Evolutionary conservation across 1,140 invertebrate genomes (phyloP).

Genomic region (Schmidtea mediterranea): DNA sequence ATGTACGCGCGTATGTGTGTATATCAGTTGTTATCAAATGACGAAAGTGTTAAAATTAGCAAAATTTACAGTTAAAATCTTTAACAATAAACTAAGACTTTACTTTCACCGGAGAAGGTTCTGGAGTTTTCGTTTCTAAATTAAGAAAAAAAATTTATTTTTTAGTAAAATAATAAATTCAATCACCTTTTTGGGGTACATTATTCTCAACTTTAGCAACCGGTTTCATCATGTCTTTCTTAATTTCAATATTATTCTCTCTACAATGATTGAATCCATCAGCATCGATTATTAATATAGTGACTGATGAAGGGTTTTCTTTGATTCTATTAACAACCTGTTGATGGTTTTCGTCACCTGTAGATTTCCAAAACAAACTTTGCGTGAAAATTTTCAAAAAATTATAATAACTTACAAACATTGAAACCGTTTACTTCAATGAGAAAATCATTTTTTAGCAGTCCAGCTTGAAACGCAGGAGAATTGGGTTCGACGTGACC

Average conservation of each 20-base stretch:
- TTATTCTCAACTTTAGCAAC: too few relatives aligned
- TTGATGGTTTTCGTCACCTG: background rate
- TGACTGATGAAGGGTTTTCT: background rate
- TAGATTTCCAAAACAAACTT: background rate
- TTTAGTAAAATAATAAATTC: too few relatives aligned
- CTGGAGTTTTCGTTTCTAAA: too few relatives aligned
- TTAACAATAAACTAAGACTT: too few relatives aligned
- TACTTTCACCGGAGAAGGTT: too few relatives aligned
- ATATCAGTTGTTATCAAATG: too few relatives aligned
- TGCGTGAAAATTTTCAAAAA: background rate
- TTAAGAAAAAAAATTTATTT: too few relatives aligned
- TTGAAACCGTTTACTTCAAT: constrained; percentile 36
- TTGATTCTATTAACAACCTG: background rate
- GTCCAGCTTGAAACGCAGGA: constrained; percentile 59
- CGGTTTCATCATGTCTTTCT: background rate
- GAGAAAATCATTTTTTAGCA: constrained; percentile 65
- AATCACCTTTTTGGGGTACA: too few relatives aligned
- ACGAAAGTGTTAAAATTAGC: too few relatives aligned
- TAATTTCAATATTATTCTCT: background rate
- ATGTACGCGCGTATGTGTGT: too few relatives aligned
- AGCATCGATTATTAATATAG: background rate
- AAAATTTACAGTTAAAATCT: too few relatives aligned
- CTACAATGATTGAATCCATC: background rate
- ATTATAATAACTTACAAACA: constrained; percentile 37
- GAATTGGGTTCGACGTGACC: constrained; percentile 78